Conservation (phyloP, 2,113 vertebrate species). For the Pyrgilauda ruficollis region DNA sequence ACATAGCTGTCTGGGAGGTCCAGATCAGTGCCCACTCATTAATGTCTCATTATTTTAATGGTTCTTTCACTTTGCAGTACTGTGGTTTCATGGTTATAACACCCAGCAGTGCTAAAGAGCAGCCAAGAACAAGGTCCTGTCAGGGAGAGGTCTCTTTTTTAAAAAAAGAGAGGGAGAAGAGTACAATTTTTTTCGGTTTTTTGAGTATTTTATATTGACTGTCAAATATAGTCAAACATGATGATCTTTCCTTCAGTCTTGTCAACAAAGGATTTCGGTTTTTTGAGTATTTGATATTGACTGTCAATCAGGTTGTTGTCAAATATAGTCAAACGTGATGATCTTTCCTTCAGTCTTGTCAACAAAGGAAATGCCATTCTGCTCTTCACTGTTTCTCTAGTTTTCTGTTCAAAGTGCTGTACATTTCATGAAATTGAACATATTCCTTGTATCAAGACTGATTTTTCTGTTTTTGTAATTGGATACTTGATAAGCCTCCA, state of each 20-base stretch:
- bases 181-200: fast-evolving
- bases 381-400: neutral
- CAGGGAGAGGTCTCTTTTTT: neutral
- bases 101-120: neutral
- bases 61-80: neutral
- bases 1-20: neutral
- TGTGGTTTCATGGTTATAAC: neutral
- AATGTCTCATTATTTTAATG: neutral
- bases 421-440: neutral
- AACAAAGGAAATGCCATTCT: neutral
- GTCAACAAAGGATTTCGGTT: neutral
- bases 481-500: neutral
- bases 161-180: neutral
- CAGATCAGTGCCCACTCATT: neutral
- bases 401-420: neutral
- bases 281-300: neutral
- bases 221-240: neutral
- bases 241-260: neutral
- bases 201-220: neutral
- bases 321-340: neutral
- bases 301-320: too few species aligned
- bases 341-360: neutral
- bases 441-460: neutral
- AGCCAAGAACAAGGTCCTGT: neutral
- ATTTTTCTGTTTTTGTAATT: neutral